These are phyloP conservation scores for Neodiprion fabricii DNA, from an alignment of 1,140 invertebrate genomes.

Conservation along the genomic window DNA sequence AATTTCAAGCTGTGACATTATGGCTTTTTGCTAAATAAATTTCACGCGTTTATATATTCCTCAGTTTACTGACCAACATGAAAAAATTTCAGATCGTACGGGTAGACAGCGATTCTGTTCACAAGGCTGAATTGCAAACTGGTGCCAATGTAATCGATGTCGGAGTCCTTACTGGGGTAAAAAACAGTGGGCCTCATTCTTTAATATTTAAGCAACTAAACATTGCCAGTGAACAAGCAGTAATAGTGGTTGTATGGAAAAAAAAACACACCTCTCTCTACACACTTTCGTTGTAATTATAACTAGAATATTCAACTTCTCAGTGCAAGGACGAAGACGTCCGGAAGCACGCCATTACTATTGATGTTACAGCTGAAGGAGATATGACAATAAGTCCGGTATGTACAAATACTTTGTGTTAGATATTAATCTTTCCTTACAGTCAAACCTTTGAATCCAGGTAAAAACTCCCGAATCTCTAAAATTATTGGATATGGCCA, in stretches of 20 bases:
- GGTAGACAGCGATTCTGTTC: conserved; percentile 35
- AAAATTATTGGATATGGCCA: neutral
- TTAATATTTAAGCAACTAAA: conserved; percentile 2
- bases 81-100: conserved; percentile 38
- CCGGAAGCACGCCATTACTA: conserved; percentile 34
- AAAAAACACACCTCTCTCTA: neutral
- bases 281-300: conserved; percentile 17
- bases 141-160: conserved; percentile 38
- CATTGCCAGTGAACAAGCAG: neutral
- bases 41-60: neutral
- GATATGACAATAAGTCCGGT: conserved; percentile 43
- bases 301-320: conserved; percentile 3
- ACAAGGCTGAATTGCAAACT: conserved; percentile 34
- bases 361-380: conserved; percentile 31
- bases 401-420: conserved; percentile 24
- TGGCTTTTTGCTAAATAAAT: neutral
- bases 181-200: conserved; percentile 2
- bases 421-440: neutral
- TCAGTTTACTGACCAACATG: conserved; percentile 22
- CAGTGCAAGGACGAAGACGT: conserved; percentile 25
- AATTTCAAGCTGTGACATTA: neutral
- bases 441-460: neutral
- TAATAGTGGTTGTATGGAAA: too few relatives aligned
- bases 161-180: conserved; percentile 28
- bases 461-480: neutral